Percentiles rank a stretch among this genome's conserved stretches.
These are phyloP conservation scores for Sialis fuliginosa DNA, from an alignment of 2,888 invertebrate species.

Conservation along the genomic window DNA sequence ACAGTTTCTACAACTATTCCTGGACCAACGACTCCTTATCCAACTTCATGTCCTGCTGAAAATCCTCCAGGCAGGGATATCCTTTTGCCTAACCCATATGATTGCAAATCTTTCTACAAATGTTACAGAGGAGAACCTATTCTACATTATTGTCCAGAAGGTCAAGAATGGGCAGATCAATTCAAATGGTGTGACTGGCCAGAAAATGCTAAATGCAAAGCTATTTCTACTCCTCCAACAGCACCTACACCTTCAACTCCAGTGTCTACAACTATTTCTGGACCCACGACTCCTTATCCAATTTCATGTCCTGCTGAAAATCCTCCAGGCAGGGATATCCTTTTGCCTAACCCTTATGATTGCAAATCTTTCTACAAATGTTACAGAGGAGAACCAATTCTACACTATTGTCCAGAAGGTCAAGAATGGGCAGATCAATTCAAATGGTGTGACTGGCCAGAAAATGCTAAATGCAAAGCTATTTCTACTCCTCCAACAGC, in stretches of 20 bases:
- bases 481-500: neutral
- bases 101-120: slow-evolving; percentile 1
- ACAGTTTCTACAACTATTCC: too few species aligned
- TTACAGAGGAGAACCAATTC: neutral
- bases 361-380: slow-evolving; percentile 2
- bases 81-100: neutral
- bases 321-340: neutral
- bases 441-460: neutral
- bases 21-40: too few species aligned
- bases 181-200: neutral
- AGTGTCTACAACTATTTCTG: too few species aligned
- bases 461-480: neutral
- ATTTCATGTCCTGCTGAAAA: neutral
- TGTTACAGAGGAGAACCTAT: neutral
- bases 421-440: neutral
- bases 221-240: neutral
- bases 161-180: neutral
- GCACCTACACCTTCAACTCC: neutral
- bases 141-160: neutral
- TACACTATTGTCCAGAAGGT: neutral
- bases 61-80: too few species aligned
- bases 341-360: neutral
- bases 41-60: too few species aligned
- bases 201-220: neutral
- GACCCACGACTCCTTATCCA: neutral